phyloP scores from a whole-genome alignment of 2,797 vertebrate genomes.

The Scolopax bukidnonensis region DNA sequence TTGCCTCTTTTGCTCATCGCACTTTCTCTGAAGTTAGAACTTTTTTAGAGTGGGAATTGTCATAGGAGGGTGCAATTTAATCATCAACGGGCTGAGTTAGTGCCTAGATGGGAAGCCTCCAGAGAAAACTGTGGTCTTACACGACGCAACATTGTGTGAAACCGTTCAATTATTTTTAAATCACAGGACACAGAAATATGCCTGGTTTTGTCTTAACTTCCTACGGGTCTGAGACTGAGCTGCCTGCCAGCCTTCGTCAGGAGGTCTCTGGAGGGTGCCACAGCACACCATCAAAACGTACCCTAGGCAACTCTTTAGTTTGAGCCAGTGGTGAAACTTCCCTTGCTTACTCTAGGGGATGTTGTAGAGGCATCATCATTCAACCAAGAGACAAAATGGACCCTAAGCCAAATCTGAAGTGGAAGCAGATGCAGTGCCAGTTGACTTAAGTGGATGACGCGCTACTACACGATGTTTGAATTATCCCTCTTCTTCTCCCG shows the following conservation, averaged over 20 bases:
- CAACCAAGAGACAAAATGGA: conserved; percentile 33
- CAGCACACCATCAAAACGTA: background rate
- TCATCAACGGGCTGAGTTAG: background rate
- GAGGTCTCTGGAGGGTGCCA: background rate
- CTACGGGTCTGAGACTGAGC: background rate
- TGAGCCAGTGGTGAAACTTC: background rate
- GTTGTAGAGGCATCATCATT: conserved; percentile 19
- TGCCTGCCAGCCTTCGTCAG: background rate
- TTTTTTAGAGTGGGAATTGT: background rate
- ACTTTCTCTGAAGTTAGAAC: background rate
- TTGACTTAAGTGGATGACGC: conserved; percentile 63
- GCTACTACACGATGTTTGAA: conserved; percentile 37
- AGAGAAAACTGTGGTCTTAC: background rate
- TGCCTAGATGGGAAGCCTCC: background rate
- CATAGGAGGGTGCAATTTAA: background rate
- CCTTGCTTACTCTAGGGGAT: background rate
- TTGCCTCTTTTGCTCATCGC: background rate
- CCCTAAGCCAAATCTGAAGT: conserved; percentile 56
- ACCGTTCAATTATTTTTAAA: fast-evolving
- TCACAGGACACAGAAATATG: background rate
- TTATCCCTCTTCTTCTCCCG: conserved; percentile 42
- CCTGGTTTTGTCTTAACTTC: background rate
- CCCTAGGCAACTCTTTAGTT: background rate
- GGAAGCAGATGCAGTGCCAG: conserved; percentile 67
- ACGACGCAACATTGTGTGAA: fast-evolving